Conservation (phyloP, 2,113 vertebrate species). For the Platichthys stellatus region DNA sequence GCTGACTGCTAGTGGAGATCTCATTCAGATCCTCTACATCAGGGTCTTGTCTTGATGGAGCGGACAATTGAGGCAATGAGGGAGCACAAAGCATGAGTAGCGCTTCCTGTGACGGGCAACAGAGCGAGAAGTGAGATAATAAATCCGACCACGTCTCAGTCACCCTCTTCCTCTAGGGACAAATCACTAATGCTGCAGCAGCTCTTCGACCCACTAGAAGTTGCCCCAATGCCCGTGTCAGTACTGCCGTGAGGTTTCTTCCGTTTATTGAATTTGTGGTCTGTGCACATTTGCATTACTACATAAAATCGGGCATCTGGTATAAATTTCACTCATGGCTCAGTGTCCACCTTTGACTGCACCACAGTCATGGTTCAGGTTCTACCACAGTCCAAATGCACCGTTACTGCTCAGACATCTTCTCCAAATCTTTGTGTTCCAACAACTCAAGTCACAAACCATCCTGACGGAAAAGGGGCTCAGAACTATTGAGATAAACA, state of each 20-base stretch:
- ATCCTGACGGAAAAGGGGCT: neutral
- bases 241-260: conserved; percentile 4
- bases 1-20: conserved; percentile 14
- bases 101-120: conserved; percentile 21
- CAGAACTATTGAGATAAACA: too few relatives aligned
- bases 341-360: conserved; percentile 29
- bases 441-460: neutral
- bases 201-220: neutral
- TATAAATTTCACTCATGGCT: conserved; percentile 10
- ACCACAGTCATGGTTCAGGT: conserved; percentile 13
- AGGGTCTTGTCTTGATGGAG: neutral
- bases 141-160: conserved; percentile 8
- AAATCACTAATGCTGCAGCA: conserved; percentile 3
- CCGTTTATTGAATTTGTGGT: neutral
- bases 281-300: conserved; percentile 33
- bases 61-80: neutral
- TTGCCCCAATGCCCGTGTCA: neutral
- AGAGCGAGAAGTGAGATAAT: conserved; percentile 19
- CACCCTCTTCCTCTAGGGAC: neutral
- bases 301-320: conserved; percentile 21
- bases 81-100: neutral
- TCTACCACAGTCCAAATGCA: conserved; percentile 18
- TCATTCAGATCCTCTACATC: conserved; percentile 6
- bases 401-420: conserved; percentile 1
- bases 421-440: neutral